Conservation (phyloP, 2,888 invertebrate genomes). For the Trypoxylon attenuatum region DNA sequence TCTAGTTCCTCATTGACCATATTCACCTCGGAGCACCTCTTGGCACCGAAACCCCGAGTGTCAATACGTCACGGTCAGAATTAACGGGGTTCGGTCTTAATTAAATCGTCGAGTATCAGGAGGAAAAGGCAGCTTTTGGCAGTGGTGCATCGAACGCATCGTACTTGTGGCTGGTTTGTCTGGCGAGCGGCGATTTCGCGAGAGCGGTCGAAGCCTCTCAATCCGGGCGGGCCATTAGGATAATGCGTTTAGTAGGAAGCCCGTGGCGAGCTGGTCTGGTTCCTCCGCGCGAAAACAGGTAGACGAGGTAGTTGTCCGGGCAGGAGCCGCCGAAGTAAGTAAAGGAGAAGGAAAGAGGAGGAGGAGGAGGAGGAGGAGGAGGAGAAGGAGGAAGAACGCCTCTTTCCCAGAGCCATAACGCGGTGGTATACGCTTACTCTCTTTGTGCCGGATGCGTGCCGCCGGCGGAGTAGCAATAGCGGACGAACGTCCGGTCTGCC, state of each 20-base stretch:
- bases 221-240: slow-evolving; percentile 53
- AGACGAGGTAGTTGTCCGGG: too few species aligned
- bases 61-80: not conserved
- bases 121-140: too few species aligned
- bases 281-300: slow-evolving; percentile 35
- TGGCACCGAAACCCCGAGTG: not conserved
- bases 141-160: too few species aligned
- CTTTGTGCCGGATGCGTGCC: slow-evolving; percentile 69
- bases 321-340: not conserved
- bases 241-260: slow-evolving; percentile 54
- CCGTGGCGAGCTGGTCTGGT: slow-evolving; percentile 21
- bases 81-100: not conserved
- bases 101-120: too few species aligned
- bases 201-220: slow-evolving; percentile 53
- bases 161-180: not conserved
- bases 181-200: slow-evolving; percentile 3
- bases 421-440: slow-evolving; percentile 56
- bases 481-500: slow-evolving; percentile 69
- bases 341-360: slow-evolving; percentile 13
- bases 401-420: slow-evolving; percentile 63
- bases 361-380: slow-evolving; percentile 5
- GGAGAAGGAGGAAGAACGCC: slow-evolving; percentile 48
- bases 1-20: not conserved
- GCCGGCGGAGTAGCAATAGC: slow-evolving; percentile 66
- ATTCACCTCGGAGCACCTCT: too few species aligned